A percentile compares a stretch with the other conserved stretches of the same genome.
Conservation (phyloP, 2,888 invertebrate genomes). For the Deilephila elpenor region DNA sequence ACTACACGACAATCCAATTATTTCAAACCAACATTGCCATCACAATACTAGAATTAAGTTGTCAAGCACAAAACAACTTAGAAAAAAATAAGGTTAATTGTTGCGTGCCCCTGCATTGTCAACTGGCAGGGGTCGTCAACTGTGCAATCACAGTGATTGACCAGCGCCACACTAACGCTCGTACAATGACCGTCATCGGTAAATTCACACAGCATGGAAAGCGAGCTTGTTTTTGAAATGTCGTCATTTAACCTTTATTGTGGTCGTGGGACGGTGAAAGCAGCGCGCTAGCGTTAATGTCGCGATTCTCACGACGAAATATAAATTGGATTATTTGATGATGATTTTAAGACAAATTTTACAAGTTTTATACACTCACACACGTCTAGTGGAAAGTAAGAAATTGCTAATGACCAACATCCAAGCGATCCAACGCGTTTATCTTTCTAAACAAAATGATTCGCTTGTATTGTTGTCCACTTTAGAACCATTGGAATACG, state of each 20-base stretch:
- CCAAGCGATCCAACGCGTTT: too few relatives aligned
- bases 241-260: conserved; percentile 7
- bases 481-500: too few relatives aligned
- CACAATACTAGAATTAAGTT: too few relatives aligned
- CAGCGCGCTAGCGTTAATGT: neutral
- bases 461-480: too few relatives aligned
- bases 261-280: conserved; percentile 14
- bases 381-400: too few relatives aligned
- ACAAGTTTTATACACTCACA: too few relatives aligned
- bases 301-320: conserved; percentile 3
- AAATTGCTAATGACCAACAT: too few relatives aligned
- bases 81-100: too few relatives aligned
- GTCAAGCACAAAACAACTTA: too few relatives aligned
- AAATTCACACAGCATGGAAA: conserved; percentile 2
- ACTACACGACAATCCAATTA: too few relatives aligned
- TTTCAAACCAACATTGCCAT: too few relatives aligned
- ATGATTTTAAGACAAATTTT: neutral
- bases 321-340: neutral
- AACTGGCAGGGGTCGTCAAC: neutral
- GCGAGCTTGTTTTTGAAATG: conserved; percentile 4
- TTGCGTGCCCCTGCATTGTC: neutral
- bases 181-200: conserved; percentile 4
- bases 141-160: neutral
- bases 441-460: too few relatives aligned
- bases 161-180: neutral